These are phyloP conservation scores for Mycogona germanica DNA, from an alignment of 2,888 invertebrate species.

Conservation along the genomic window DNA sequence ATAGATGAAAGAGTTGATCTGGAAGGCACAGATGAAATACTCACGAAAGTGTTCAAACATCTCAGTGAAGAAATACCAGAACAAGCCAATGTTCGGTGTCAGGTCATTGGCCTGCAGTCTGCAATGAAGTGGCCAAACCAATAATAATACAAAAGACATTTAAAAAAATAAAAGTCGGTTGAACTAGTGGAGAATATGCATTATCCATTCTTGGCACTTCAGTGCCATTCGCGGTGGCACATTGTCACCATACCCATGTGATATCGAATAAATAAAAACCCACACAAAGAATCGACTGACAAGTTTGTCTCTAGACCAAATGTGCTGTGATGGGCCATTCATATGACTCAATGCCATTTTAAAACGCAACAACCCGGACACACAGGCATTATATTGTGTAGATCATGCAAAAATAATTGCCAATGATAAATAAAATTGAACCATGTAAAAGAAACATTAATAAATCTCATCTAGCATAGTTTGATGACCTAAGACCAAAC, in stretches of 20 bases:
- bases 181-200: background rate
- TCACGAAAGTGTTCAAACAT: conserved; percentile 98
- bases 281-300: no score
- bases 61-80: conserved; percentile 99
- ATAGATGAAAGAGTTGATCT: conserved; percentile 89
- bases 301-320: no score
- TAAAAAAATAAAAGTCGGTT: background rate
- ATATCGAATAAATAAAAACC: no score
- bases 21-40: conserved; percentile 91
- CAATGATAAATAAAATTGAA: background rate
- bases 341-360: no score
- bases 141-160: conserved; percentile 27
- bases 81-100: conserved; percentile 92
- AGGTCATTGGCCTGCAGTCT: conserved; percentile 85
- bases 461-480: no score
- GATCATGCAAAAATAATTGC: no score
- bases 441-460: background rate
- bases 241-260: no score
- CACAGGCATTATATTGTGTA: no score
- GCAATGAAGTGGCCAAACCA: no score
- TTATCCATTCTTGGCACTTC: background rate
- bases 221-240: background rate
- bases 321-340: no score
- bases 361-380: no score
- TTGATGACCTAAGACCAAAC: no score